These are phyloP conservation scores for Andricus quercusramuli DNA, from an alignment of 2,888 invertebrate species.

Conservation along the genomic window DNA sequence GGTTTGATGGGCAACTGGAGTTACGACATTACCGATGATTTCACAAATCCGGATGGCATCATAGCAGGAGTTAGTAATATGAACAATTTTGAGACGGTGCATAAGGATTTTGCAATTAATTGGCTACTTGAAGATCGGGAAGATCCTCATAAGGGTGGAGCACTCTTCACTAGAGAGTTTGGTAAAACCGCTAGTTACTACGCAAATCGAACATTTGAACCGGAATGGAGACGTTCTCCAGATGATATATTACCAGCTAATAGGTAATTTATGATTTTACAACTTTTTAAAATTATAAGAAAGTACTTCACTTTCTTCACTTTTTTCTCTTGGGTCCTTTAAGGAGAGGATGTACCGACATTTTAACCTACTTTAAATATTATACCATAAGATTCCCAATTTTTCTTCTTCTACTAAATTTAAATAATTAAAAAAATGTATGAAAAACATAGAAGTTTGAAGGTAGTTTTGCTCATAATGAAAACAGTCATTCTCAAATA, in stretches of 20 bases:
- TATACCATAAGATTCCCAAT: not conserved
- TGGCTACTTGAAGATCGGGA: constrained; percentile 92
- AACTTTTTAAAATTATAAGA: not conserved
- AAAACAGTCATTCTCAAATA: too few species aligned
- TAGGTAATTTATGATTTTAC: constrained; percentile 76
- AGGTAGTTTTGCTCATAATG: too few species aligned
- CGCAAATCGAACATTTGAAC: constrained; percentile 88
- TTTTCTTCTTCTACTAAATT: not conserved
- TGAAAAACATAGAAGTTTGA: too few species aligned
- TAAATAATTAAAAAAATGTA: too few species aligned
- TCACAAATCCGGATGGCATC: constrained; percentile 86
- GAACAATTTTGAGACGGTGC: constrained; percentile 86
- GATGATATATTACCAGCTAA: constrained; percentile 87
- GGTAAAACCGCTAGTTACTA: constrained; percentile 90
- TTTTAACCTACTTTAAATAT: not conserved
- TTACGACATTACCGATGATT: constrained; percentile 89
- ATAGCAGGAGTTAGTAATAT: constrained; percentile 80
- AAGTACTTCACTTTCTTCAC: not conserved
- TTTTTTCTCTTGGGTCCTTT: not conserved
- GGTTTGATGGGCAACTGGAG: constrained; percentile 97
- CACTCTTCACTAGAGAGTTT: constrained; percentile 89
- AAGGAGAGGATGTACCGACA: not conserved
- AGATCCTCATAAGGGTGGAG: constrained; percentile 84
- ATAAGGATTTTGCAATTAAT: constrained; percentile 88
- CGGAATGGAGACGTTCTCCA: constrained; percentile 86